phyloP scores from a whole-genome alignment of 2,113 vertebrate species.

The Amblyornis subalaris region DNA sequence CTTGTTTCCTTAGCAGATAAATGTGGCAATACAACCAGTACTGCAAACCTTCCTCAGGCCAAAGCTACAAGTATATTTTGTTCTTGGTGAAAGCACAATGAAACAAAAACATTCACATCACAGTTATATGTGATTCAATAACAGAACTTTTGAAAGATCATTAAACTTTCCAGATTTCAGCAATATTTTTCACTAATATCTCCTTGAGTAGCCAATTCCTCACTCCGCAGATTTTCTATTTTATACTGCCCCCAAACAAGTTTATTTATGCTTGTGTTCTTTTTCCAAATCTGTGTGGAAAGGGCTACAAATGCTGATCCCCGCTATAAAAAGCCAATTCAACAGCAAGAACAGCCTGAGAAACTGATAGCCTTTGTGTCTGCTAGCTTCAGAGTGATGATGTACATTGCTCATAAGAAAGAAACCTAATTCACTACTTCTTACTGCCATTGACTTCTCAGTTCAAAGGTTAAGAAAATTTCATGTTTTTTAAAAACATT shows the following conservation, averaged over 20 bases:
- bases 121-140: neutral
- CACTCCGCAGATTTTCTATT: neutral
- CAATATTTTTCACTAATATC: neutral
- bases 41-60: neutral
- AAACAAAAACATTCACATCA: neutral
- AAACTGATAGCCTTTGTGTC: neutral
- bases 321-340: neutral
- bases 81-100: neutral
- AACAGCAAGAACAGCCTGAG: neutral
- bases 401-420: neutral
- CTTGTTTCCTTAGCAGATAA: neutral
- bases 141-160: neutral
- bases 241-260: neutral
- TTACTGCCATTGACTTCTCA: neutral
- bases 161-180: neutral
- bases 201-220: neutral
- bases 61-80: neutral
- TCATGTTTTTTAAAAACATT: neutral
- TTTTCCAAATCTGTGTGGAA: neutral
- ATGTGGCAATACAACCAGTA: neutral
- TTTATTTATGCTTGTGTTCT: neutral
- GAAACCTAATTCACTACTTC: conserved; percentile 17
- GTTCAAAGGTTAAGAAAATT: conserved; percentile 53
- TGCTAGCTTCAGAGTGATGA: neutral
- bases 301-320: neutral